phyloP scores from a whole-genome alignment of 2,113 vertebrate genomes.

The Malaclemys terrapin region DNA sequence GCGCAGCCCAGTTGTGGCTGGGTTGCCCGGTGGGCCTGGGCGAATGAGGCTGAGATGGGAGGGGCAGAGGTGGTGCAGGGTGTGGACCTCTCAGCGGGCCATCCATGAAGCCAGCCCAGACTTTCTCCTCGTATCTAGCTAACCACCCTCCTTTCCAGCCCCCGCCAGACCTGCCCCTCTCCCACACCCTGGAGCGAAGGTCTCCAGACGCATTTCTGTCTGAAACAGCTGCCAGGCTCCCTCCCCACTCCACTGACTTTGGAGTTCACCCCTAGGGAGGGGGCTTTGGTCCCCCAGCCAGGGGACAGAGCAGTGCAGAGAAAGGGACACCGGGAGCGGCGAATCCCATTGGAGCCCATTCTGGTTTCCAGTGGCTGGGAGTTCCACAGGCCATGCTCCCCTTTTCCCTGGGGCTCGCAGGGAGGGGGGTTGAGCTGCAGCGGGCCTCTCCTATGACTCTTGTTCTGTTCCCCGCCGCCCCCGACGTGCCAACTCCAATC shows the following conservation, averaged over 20 bases:
- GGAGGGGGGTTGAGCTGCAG: background rate
- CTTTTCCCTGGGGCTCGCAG: background rate
- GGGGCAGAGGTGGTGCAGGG: background rate
- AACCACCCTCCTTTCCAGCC: background rate
- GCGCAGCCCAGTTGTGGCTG: constrained; percentile 1
- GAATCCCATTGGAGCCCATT: background rate
- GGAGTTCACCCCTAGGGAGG: background rate
- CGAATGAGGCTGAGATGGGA: background rate
- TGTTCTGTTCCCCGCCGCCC: rapidly evolving
- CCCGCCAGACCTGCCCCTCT: background rate
- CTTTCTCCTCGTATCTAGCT: background rate
- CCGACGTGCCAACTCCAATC: background rate
- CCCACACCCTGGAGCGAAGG: background rate
- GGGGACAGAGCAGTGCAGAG: background rate
- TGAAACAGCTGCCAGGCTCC: background rate
- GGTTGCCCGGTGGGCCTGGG: background rate
- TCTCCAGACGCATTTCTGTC: background rate
- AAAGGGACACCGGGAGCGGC: background rate
- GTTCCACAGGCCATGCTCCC: background rate
- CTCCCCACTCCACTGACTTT: background rate
- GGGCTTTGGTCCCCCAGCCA: background rate
- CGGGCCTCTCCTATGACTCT: background rate
- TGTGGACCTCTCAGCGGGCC: background rate
- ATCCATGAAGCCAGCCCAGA: background rate
- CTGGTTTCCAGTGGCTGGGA: background rate